Conservation (phyloP, 2,888 invertebrate genomes). For the Apomyelois bistriatella region DNA sequence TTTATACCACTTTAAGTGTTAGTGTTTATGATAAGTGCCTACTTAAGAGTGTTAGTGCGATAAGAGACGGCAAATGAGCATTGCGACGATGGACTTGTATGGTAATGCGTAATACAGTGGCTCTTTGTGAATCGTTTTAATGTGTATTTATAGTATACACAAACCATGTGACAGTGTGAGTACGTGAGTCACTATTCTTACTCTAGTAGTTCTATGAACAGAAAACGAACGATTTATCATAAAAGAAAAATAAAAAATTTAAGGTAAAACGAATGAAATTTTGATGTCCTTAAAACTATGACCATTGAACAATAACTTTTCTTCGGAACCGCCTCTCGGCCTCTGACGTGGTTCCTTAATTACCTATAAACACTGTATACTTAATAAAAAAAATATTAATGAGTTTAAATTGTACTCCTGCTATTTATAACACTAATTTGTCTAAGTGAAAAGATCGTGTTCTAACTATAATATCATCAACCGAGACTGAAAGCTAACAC, state of each 20-base stretch:
- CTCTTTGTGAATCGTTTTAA: not conserved
- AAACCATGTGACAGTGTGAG: too few relatives aligned
- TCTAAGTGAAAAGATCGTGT: not conserved
- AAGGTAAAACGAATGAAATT: too few relatives aligned
- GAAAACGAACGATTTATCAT: too few relatives aligned
- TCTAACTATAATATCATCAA: constrained; percentile 15
- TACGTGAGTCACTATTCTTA: too few relatives aligned
- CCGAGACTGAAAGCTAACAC: constrained; percentile 18
- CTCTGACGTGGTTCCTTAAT: too few relatives aligned
- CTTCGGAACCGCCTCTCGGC: too few relatives aligned
- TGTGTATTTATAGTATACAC: not conserved
- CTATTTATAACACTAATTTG: not conserved
- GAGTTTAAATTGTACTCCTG: not conserved
- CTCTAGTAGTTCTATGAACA: too few relatives aligned
- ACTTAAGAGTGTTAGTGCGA: constrained; percentile 13
- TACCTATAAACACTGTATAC: too few relatives aligned
- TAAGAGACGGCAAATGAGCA: constrained; percentile 15
- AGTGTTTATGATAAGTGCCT: constrained; percentile 25
- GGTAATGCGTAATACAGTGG: constrained; percentile 1
- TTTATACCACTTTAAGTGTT: constrained; percentile 31
- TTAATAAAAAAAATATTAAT: too few relatives aligned
- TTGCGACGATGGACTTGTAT: not conserved
- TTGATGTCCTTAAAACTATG: too few relatives aligned
- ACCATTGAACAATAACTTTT: too few relatives aligned
- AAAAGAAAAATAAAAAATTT: too few relatives aligned